Conservation (phyloP, 2,797 vertebrate genomes). For the Spinus pinus region DNA sequence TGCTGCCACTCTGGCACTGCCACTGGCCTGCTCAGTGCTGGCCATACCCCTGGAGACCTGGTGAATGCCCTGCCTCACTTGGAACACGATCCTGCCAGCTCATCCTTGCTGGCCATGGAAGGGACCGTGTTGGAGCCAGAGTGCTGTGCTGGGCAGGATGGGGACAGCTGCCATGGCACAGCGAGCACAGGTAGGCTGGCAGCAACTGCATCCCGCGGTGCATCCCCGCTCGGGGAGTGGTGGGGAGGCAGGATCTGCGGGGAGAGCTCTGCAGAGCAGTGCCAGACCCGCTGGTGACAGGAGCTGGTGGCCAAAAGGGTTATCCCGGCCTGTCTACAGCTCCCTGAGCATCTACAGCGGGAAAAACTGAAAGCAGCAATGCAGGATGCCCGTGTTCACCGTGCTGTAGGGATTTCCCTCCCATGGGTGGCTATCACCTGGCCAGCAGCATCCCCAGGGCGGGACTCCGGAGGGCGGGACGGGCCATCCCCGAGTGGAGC, state of each 20-base stretch:
- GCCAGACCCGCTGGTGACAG: fast-evolving
- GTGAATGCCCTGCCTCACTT: not conserved
- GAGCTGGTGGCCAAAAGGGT: not conserved
- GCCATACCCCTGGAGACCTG: not conserved
- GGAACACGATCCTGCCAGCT: not conserved
- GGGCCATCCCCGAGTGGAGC: not conserved
- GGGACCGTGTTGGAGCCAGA: not conserved
- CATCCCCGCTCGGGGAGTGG: not conserved
- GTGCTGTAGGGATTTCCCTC: not conserved
- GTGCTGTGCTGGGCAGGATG: fast-evolving
- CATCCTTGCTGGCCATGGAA: not conserved
- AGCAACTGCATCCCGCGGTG: fast-evolving
- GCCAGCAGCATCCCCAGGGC: not conserved
- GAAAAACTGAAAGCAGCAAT: not conserved
- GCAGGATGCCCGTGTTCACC: fast-evolving
- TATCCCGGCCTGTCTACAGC: not conserved
- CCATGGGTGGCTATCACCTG: fast-evolving
- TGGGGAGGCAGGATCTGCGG: not conserved
- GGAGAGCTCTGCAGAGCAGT: not conserved
- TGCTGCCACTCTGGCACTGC: not conserved
- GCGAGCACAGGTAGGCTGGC: not conserved
- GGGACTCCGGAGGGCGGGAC: not conserved
- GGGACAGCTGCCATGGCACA: fast-evolving
- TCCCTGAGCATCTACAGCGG: fast-evolving
- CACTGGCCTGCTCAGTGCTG: fast-evolving